Percentiles rank a stretch among this genome's conserved stretches.
Conservation (phyloP, 2,888 invertebrate genomes). For the Archaeoteleia sp. region DNA sequence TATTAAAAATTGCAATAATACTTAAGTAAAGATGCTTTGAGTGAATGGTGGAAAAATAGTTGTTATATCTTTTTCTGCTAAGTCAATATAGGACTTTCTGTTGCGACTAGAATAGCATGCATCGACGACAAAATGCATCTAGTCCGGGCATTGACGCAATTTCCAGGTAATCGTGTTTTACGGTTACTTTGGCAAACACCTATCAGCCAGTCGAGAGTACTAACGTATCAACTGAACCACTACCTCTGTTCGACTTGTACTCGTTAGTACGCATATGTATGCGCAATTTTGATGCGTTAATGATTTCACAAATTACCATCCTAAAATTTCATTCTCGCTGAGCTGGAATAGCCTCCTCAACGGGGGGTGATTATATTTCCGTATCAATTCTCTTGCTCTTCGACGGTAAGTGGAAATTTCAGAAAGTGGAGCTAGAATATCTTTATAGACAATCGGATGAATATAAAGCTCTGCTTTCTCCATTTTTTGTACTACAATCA, state of each 20-base stretch:
- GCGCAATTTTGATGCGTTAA: conserved; percentile 7
- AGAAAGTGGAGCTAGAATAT: no score
- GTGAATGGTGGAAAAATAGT: conserved; percentile 27
- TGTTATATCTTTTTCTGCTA: conserved; percentile 30
- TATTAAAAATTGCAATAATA: no score
- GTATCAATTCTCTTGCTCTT: no score
- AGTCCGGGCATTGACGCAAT: conserved; percentile 39
- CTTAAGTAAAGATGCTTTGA: conserved; percentile 23
- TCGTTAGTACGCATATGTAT: conserved; percentile 16
- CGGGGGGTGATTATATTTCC: background rate
- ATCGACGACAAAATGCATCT: conserved; percentile 26
- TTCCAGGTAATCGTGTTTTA: conserved; percentile 58
- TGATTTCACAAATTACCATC: conserved; percentile 13
- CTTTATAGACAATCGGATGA: no score
- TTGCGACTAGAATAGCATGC: conserved; percentile 15
- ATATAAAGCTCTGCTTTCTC: no score
- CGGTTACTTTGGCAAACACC: conserved; percentile 59
- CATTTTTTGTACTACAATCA: no score
- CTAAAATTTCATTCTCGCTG: background rate
- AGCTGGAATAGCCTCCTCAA: background rate
- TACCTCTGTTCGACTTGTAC: conserved; percentile 27
- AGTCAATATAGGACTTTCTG: conserved; percentile 34
- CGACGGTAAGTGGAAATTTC: no score
- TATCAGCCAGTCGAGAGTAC: conserved; percentile 24
- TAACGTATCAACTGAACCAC: conserved; percentile 24